phyloP scores from a whole-genome alignment of 2,797 vertebrate genomes.

The Cynopterus sphinx region DNA sequence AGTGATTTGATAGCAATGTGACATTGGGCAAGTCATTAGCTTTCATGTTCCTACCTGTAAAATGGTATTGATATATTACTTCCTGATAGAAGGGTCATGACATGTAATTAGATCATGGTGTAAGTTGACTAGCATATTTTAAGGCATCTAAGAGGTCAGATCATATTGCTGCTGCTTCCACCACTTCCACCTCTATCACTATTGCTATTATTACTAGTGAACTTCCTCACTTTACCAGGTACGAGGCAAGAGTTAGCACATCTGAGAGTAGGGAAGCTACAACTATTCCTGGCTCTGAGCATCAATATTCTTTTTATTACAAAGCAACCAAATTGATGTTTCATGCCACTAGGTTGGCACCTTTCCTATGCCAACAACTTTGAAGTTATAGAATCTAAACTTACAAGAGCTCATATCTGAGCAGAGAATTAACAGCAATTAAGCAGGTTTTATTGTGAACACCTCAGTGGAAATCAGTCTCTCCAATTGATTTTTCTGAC shows the following conservation, averaged over 20 bases:
- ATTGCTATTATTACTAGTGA: not conserved
- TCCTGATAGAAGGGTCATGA: not conserved
- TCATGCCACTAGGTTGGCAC: not conserved
- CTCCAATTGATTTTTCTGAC: constrained; percentile 52
- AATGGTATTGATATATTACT: not conserved
- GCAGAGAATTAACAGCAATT: constrained; percentile 60
- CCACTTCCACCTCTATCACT: fast-evolving
- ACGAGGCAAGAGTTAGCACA: not conserved
- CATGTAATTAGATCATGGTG: not conserved
- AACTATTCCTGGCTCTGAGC: not conserved
- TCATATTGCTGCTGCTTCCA: not conserved
- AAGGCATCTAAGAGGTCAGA: not conserved
- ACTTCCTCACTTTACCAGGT: not conserved
- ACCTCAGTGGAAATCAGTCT: constrained; percentile 43
- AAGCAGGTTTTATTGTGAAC: constrained; percentile 44
- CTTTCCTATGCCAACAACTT: constrained; percentile 47
- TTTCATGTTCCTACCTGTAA: not conserved
- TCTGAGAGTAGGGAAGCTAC: not conserved
- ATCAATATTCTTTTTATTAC: constrained; percentile 43
- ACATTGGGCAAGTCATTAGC: not conserved
- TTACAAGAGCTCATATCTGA: constrained; percentile 32
- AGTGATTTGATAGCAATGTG: not conserved
- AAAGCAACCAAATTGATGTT: constrained; percentile 34
- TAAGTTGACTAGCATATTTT: not conserved
- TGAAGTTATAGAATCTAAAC: constrained; percentile 46